Percentiles rank a stretch among this genome's conserved stretches.
phyloP scores from a whole-genome alignment of 2,888 invertebrate genomes.

The Byasa hedistus region DNA sequence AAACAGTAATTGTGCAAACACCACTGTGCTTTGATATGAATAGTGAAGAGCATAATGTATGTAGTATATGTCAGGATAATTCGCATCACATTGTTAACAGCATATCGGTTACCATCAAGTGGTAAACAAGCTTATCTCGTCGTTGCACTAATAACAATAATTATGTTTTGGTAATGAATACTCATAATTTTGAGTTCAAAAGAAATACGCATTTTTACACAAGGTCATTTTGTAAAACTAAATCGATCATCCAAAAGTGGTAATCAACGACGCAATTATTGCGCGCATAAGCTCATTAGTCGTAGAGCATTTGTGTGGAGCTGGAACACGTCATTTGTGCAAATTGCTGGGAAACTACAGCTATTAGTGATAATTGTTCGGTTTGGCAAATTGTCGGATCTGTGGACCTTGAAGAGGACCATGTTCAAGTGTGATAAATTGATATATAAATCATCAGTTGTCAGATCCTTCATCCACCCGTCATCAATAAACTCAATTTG shows the following conservation, averaged over 20 bases:
- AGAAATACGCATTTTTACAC: background rate
- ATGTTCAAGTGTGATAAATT: slow-evolving; percentile 32
- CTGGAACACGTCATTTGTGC: slow-evolving; percentile 58
- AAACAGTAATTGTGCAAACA: no score
- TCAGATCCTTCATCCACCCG: slow-evolving; percentile 7
- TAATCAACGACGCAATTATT: slow-evolving; percentile 52
- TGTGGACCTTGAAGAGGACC: slow-evolving; percentile 41
- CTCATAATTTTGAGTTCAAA: background rate
- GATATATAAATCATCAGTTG: slow-evolving; percentile 31
- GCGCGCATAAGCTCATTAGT: slow-evolving; percentile 61
- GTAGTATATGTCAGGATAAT: no score
- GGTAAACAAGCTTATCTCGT: no score
- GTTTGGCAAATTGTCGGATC: slow-evolving; percentile 60
- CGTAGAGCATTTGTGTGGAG: slow-evolving; percentile 48
- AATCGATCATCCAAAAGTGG: slow-evolving; percentile 34
- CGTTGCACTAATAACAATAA: no score
- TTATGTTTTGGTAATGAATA: no score
- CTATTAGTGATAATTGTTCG: slow-evolving; percentile 68
- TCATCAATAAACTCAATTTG: slow-evolving; percentile 11
- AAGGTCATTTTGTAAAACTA: background rate
- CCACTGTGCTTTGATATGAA: no score
- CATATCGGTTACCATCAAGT: no score
- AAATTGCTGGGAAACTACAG: slow-evolving; percentile 65
- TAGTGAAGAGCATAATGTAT: no score
- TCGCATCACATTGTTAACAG: no score